phyloP scores from a whole-genome alignment of 2,888 invertebrate species.

The Drosophila gaucha region DNA sequence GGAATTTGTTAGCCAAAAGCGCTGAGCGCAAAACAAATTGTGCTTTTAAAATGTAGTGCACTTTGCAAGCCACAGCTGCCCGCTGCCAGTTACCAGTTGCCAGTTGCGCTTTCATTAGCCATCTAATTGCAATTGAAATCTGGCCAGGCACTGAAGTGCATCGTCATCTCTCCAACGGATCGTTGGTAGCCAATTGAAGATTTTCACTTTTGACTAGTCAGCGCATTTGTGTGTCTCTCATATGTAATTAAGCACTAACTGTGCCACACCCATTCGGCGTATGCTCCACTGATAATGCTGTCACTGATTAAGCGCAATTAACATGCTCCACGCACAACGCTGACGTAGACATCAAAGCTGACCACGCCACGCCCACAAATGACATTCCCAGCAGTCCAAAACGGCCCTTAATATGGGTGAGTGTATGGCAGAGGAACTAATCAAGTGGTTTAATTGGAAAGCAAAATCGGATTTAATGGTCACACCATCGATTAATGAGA shows the following conservation, averaged over 20 bases:
- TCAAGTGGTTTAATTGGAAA: constrained; percentile 80
- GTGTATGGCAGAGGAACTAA: constrained; percentile 55
- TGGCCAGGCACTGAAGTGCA: constrained; percentile 12
- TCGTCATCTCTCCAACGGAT: constrained; percentile 13
- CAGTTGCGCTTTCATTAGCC: constrained; percentile 33
- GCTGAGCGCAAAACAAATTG: constrained; percentile 43
- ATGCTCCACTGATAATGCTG: constrained; percentile 43
- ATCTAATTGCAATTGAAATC: constrained; percentile 44
- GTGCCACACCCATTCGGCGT: constrained; percentile 46
- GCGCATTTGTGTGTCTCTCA: constrained; percentile 38
- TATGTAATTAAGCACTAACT: constrained; percentile 64
- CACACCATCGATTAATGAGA: constrained; percentile 60
- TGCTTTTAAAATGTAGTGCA: constrained; percentile 15
- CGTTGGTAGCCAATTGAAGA: constrained; percentile 38
- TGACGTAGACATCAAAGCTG: constrained; percentile 49
- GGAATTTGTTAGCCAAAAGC: constrained; percentile 57
- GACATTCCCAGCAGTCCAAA: constrained; percentile 2
- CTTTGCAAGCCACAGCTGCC: constrained; percentile 4
- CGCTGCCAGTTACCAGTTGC: background rate
- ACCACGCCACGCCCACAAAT: constrained; percentile 42
- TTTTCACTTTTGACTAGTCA: constrained; percentile 52
- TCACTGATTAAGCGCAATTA: constrained; percentile 72
- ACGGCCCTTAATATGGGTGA: constrained; percentile 2
- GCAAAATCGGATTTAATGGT: constrained; percentile 75
- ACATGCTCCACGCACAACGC: constrained; percentile 71